Evolutionary conservation across 2,888 invertebrate genomes (phyloP), one percentile per base, ranked within the genome.

Genomic region (Deilephila porcellus): DNA sequence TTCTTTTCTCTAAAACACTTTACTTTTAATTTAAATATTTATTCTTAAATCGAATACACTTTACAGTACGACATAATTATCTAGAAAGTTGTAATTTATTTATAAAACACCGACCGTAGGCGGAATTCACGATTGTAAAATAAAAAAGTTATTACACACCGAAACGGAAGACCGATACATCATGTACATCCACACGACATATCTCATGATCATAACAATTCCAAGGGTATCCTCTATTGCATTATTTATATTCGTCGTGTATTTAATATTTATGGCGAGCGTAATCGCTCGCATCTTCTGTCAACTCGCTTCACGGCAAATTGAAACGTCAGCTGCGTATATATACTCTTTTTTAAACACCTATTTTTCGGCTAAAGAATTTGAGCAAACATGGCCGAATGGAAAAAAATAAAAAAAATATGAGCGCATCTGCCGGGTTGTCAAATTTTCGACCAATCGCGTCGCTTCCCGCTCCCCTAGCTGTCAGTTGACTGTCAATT

Each of bases 401-500:
- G 82, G 76, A 79, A 56, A 81, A 76, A 63, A 77, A 80, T 73
- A 75, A 83, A 83, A 87, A 91, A 89, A 87, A 88, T 84, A 82
- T 81, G 86, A 89, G 86, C 93, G 91, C 93, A 94, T 94, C 94
- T 94, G 93, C 92, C 88, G 88, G 83, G 92, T 94, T 93, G 93
- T 93, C 88, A 92, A 93, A 93, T 91, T 90, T 86, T 85, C 90
- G 85, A 86, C 93, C 94, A 93, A 94, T 93, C 80, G 88, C 85
- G 79, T 78, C 84, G 86, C 79, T 81, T 91, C 91, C 88, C 88
- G 92, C 90, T 92, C 93, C 94, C 94, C 94, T 93, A 88, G 91
- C 93, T 93, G 94, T 93, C 93, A 93, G 85, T 90, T 90, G 87
- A 85, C 89, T 91, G 91, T 90, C 88, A 92, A 91, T 88, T 88